Evolutionary conservation across 1,140 invertebrate species (phyloP).

Genomic region (Teleopsis dalmanni): DNA sequence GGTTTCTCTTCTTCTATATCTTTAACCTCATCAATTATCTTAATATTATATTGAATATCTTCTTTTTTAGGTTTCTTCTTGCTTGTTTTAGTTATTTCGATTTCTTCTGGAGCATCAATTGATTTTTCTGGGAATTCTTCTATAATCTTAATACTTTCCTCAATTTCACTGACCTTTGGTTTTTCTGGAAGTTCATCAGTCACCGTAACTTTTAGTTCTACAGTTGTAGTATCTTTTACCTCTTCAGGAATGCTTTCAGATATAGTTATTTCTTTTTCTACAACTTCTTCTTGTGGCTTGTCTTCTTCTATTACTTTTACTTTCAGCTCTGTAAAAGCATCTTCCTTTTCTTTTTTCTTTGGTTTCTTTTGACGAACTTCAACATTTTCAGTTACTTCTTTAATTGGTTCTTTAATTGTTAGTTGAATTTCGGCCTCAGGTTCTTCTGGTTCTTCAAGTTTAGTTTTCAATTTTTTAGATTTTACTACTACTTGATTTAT

Average conservation of each 20-base stretch:
- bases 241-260: constrained; percentile 24
- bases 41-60: constrained; percentile 15
- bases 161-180: background rate
- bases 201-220: constrained; percentile 16
- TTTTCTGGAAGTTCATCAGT: constrained; percentile 16
- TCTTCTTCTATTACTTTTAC: constrained; percentile 26
- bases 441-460: constrained; percentile 20
- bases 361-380: constrained; percentile 31
- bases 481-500: constrained; percentile 15
- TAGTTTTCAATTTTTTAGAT: constrained; percentile 22
- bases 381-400: constrained; percentile 37
- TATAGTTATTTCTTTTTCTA: constrained; percentile 18
- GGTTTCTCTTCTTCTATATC: constrained; percentile 28
- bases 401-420: constrained; percentile 26
- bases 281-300: constrained; percentile 26
- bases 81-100: background rate
- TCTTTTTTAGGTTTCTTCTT: constrained; percentile 7
- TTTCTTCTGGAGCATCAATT: background rate
- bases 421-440: constrained; percentile 20
- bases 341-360: constrained; percentile 28
- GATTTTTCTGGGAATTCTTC: background rate
- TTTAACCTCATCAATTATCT: constrained; percentile 28
- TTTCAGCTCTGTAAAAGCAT: constrained; percentile 27
- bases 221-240: constrained; percentile 19
- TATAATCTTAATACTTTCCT: background rate